Conservation (phyloP, 2,113 vertebrate species). For the Engraulis encrasicolus region DNA sequence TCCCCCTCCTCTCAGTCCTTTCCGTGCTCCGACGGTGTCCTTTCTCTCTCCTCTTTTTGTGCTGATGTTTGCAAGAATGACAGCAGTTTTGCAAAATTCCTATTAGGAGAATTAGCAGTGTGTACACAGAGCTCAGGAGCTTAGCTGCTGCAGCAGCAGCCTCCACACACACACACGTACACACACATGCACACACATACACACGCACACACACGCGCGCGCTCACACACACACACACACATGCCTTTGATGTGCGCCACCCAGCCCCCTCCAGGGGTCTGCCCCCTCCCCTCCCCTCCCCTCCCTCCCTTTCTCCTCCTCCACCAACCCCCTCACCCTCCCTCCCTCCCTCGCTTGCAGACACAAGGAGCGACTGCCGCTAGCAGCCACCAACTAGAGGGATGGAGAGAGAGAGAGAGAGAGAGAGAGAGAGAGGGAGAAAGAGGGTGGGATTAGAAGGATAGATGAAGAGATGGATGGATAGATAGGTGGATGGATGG, state of each 20-base stretch:
- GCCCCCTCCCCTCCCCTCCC: constrained; percentile 10
- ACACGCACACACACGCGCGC: background rate
- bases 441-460: no score
- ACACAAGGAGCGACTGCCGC: constrained; percentile 31
- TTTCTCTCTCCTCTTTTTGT: constrained; percentile 21
- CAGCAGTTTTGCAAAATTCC: constrained; percentile 81
- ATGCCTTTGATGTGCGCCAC: constrained; percentile 33
- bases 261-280: constrained; percentile 13
- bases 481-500: no score
- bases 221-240: background rate
- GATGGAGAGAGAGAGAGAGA: background rate
- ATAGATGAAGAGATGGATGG: no score
- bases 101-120: constrained; percentile 81
- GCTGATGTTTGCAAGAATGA: constrained; percentile 79
- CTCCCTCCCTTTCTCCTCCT: no score
- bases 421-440: background rate
- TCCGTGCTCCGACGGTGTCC: background rate
- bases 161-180: background rate
- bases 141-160: constrained; percentile 6
- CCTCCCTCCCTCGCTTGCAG: no score
- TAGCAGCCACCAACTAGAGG: background rate
- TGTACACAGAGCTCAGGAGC: constrained; percentile 47
- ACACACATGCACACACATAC: background rate
- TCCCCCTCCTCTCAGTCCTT: constrained; percentile 40
- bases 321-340: no score